Conservation (phyloP, 2,113 vertebrate genomes). For the Istiophorus platypterus region DNA sequence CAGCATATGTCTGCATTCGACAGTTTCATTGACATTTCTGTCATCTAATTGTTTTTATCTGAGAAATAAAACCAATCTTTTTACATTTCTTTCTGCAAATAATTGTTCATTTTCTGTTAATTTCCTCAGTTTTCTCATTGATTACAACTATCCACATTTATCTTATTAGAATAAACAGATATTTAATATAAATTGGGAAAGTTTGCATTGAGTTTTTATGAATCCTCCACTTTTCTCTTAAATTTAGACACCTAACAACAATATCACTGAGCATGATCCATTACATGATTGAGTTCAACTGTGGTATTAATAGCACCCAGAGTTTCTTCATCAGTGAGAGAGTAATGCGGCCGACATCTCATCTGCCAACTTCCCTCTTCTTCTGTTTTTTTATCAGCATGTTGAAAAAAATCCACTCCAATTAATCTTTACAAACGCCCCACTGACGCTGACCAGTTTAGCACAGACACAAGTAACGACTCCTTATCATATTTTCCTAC, state of each 20-base stretch:
- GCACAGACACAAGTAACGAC: slow-evolving; percentile 47
- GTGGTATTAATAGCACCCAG: background rate
- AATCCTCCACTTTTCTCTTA: background rate
- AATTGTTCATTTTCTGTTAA: slow-evolving; percentile 6
- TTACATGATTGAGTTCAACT: background rate
- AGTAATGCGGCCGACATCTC: slow-evolving; percentile 6
- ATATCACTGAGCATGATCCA: background rate
- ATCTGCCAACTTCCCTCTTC: slow-evolving; percentile 13
- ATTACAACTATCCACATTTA: slow-evolving; percentile 41
- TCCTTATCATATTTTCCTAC: slow-evolving; percentile 72
- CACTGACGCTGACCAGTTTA: slow-evolving; percentile 47
- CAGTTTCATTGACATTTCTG: slow-evolving; percentile 30
- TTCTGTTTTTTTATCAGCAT: slow-evolving; percentile 32
- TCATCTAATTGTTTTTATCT: slow-evolving; percentile 26
- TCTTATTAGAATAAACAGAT: slow-evolving; percentile 73
- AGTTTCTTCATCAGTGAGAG: slow-evolving; percentile 13
- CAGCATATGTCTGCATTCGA: slow-evolving; percentile 37
- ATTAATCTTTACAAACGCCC: slow-evolving; percentile 51
- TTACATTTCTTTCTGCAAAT: slow-evolving; percentile 32
- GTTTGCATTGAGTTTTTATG: slow-evolving; percentile 4
- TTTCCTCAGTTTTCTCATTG: slow-evolving; percentile 32
- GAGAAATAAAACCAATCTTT: slow-evolving; percentile 51
- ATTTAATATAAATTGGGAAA: slow-evolving; percentile 58
- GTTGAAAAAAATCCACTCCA: slow-evolving; percentile 16
- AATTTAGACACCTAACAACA: background rate